phyloP scores from a whole-genome alignment of 1,140 invertebrate genomes.

The Bilobella aurantiaca region DNA sequence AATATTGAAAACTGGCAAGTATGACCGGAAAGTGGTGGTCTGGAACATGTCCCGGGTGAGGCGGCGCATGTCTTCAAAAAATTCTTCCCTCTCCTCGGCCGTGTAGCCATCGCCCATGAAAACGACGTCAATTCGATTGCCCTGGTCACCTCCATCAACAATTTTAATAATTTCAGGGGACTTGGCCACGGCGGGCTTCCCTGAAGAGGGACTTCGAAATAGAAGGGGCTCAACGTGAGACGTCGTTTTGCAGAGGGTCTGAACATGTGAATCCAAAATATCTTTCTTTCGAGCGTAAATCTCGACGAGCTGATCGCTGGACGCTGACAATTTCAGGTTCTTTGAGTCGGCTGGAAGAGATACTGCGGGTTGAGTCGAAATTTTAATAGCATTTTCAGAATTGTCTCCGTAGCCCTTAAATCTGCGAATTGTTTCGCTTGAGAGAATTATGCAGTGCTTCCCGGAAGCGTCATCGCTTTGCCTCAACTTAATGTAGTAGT shows the following conservation, averaged over 20 bases:
- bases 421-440: background rate
- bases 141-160: slow-evolving; percentile 21
- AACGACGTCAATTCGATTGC: slow-evolving; percentile 30
- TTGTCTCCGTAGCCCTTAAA: background rate
- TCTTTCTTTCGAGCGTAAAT: slow-evolving; percentile 15
- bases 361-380: background rate
- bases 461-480: background rate
- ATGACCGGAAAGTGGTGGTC: slow-evolving; percentile 24
- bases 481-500: background rate
- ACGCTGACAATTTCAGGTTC: background rate
- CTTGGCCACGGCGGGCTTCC: no score
- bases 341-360: background rate
- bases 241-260: slow-evolving; percentile 15
- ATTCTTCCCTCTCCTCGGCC: slow-evolving; percentile 15
- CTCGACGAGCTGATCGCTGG: slow-evolving; percentile 12
- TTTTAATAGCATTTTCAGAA: background rate
- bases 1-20: slow-evolving; percentile 27
- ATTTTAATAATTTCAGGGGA: slow-evolving; percentile 20
- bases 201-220: no score
- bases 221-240: background rate
- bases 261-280: slow-evolving; percentile 8
- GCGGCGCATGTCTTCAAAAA: slow-evolving; percentile 24
- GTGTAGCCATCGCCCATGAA: slow-evolving; percentile 32
- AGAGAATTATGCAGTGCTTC: background rate
- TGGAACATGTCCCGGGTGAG: slow-evolving; percentile 28